Evolutionary conservation across 2,888 invertebrate species (phyloP).

Genomic region (Marronus borbonicus): DNA sequence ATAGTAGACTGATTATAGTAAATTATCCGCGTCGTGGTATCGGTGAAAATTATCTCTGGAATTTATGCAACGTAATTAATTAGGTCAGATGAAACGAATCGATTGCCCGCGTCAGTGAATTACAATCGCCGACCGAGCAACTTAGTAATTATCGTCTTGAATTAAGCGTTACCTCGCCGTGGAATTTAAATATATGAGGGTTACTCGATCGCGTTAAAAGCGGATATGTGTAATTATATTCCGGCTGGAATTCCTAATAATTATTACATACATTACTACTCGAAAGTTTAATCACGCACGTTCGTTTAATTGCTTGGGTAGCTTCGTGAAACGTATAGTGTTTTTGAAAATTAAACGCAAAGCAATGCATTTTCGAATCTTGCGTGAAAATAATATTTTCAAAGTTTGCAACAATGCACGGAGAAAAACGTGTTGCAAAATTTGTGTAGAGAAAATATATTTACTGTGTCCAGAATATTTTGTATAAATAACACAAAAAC

Average conservation of each 20-base stretch:
- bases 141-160: slow-evolving; percentile 28
- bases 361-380: no score
- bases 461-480: no score
- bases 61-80: slow-evolving; percentile 42
- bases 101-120: slow-evolving; percentile 17
- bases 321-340: not conserved
- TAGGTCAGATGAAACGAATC: slow-evolving; percentile 35
- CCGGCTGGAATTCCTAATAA: not conserved
- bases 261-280: no score
- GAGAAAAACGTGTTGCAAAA: no score
- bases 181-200: slow-evolving; percentile 1
- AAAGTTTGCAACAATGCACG: no score
- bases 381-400: no score
- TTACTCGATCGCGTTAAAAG: slow-evolving; percentile 5
- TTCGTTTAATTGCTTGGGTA: not conserved
- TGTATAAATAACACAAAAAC: no score
- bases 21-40: slow-evolving; percentile 33
- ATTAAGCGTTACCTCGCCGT: slow-evolving; percentile 4
- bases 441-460: no score
- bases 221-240: slow-evolving; percentile 6
- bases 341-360: no score
- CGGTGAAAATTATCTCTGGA: slow-evolving; percentile 29
- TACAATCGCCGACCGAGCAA: slow-evolving; percentile 8
- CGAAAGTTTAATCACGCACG: no score
- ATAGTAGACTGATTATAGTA: slow-evolving; percentile 27